phyloP scores from a whole-genome alignment of 2,888 invertebrate genomes.

The Chymomyza fuscimana region DNA sequence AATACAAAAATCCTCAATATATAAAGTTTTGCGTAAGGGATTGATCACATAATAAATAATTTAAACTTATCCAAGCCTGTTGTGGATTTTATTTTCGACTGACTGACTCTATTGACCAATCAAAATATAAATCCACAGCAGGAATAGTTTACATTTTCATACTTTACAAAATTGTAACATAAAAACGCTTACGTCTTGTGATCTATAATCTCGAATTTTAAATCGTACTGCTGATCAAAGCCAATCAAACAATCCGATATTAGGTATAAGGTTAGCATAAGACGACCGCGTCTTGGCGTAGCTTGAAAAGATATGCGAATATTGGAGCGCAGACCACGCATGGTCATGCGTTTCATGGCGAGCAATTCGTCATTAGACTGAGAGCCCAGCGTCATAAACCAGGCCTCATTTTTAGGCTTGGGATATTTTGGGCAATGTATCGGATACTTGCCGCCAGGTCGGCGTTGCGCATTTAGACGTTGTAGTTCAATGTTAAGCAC shows the following conservation, averaged over 20 bases:
- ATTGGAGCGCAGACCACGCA: conserved; percentile 81
- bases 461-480: conserved; percentile 81
- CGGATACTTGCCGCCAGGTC: conserved; percentile 79
- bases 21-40: background rate
- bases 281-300: conserved; percentile 85
- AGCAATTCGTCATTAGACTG: conserved; percentile 86
- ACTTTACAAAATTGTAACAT: background rate
- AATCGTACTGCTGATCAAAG: conserved; percentile 92
- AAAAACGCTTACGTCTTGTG: conserved; percentile 41
- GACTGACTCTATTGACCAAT: no score
- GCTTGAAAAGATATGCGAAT: conserved; percentile 84
- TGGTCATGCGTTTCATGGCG: conserved; percentile 88
- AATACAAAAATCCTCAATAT: background rate
- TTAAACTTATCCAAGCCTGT: background rate
- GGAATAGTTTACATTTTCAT: background rate
- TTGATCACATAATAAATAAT: background rate
- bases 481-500: conserved; percentile 83
- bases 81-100: background rate
- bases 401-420: conserved; percentile 96
- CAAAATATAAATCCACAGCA: no score
- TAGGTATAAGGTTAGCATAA: conserved; percentile 89
- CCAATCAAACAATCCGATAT: conserved; percentile 96
- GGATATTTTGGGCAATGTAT: conserved; percentile 93
- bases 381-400: conserved; percentile 93
- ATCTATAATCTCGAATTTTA: conserved; percentile 81